A percentile compares a stretch with the other conserved stretches of the same genome.
These are phyloP conservation scores for Dicrurus megarhynchus DNA, from an alignment of 2,113 vertebrate species.

Conservation along the genomic window DNA sequence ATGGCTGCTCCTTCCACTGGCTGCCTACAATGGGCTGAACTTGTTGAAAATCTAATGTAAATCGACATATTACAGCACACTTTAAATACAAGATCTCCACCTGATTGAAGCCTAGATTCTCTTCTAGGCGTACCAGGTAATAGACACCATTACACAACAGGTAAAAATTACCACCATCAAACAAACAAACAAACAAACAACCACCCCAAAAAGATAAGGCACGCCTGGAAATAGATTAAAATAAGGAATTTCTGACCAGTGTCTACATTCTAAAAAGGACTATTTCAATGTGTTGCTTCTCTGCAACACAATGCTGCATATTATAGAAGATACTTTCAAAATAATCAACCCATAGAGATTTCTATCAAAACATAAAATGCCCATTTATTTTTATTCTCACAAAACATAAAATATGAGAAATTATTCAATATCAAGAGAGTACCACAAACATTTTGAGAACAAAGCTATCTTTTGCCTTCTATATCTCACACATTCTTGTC, in stretches of 20 bases:
- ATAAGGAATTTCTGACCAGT: background rate
- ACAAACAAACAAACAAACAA: background rate
- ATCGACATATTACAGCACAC: background rate
- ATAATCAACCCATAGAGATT: conserved; percentile 3
- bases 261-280: background rate
- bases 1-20: background rate
- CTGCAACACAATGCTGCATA: background rate
- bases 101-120: background rate
- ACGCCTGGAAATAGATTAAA: background rate
- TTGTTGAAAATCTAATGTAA: background rate
- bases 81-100: background rate
- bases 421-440: background rate
- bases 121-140: background rate
- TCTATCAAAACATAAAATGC: conserved; percentile 7
- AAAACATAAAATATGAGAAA: conserved; percentile 20
- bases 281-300: background rate
- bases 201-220: background rate
- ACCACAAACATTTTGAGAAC: conserved; percentile 11
- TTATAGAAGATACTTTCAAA: background rate
- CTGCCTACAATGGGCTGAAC: background rate
- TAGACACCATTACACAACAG: background rate
- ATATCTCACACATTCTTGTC: conserved; percentile 39
- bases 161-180: background rate
- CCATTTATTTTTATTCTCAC: conserved; percentile 10
- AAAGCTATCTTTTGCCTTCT: background rate